These are phyloP conservation scores for Clinocottus analis DNA, from an alignment of 2,113 vertebrate species.

Conservation along the genomic window DNA sequence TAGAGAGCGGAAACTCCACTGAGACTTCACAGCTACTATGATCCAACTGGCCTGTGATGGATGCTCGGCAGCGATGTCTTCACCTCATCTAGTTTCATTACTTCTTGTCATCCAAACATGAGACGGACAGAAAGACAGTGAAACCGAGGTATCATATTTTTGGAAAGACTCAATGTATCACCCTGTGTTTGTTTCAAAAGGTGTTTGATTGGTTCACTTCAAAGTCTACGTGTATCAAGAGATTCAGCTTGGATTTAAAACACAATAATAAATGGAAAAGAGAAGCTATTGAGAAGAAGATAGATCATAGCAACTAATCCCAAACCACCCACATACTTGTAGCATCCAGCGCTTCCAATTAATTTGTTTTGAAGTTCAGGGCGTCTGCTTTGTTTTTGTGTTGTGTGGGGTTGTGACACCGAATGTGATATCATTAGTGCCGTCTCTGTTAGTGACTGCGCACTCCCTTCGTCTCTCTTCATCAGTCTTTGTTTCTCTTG, in stretches of 20 bases:
- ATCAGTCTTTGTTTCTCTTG: constrained; percentile 40
- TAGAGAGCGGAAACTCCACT: background rate
- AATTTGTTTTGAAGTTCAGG: constrained; percentile 71
- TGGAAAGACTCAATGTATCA: background rate
- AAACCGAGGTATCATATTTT: background rate
- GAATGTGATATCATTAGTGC: constrained; percentile 64
- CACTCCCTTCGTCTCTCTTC: constrained; percentile 38
- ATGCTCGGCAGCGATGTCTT: constrained; percentile 24
- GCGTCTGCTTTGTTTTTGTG: constrained; percentile 56
- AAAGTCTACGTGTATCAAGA: constrained; percentile 4
- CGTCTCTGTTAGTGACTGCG: constrained; percentile 31
- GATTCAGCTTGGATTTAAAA: background rate
- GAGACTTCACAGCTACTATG: constrained; percentile 22
- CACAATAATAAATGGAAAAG: background rate
- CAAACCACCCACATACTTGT: constrained; percentile 52
- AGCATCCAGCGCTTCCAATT: constrained; percentile 70
- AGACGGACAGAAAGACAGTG: background rate
- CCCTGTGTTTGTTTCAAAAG: constrained; percentile 10
- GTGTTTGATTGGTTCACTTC: constrained; percentile 5
- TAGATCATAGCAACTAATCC: constrained; percentile 43
- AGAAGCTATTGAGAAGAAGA: constrained; percentile 3
- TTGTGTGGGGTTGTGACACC: constrained; percentile 46
- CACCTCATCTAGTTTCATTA: constrained; percentile 15
- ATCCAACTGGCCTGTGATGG: constrained; percentile 32
- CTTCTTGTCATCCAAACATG: constrained; percentile 8